phyloP scores from a whole-genome alignment of 2,113 vertebrate species.

The Oophaga pumilio region DNA sequence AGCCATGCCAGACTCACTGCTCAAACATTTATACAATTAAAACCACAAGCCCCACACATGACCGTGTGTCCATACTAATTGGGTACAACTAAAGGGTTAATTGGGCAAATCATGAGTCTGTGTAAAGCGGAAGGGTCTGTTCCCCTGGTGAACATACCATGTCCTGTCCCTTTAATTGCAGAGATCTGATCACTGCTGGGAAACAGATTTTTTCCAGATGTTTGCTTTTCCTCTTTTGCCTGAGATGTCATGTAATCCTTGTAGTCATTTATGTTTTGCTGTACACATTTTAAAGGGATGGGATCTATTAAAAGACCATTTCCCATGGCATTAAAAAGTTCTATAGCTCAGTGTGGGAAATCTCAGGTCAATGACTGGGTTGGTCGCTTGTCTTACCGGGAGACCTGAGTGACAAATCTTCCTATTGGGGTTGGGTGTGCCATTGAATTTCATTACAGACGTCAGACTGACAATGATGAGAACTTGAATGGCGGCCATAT shows the following conservation, averaged over 20 bases:
- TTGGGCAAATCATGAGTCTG: background rate
- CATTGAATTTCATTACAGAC: no score
- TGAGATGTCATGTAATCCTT: background rate
- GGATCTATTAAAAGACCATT: background rate
- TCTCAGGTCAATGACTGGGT: no score
- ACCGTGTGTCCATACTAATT: background rate
- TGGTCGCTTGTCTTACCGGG: no score
- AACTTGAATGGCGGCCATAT: no score
- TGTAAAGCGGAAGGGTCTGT: background rate
- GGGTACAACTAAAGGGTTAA: background rate
- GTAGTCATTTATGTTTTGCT: background rate
- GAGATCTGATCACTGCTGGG: background rate
- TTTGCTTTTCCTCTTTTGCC: background rate
- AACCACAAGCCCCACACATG: background rate
- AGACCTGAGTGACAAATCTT: no score
- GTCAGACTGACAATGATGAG: no score
- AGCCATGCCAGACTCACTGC: background rate
- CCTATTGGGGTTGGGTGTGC: no score
- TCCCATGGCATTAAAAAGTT: no score
- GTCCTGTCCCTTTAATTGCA: slow-evolving; percentile 20
- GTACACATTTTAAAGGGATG: background rate
- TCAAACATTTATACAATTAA: slow-evolving; percentile 5
- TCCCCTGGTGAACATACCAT: background rate
- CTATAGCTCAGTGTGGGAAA: no score
- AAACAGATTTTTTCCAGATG: slow-evolving; percentile 47